Evolutionary conservation across 2,797 vertebrate genomes (phyloP), one percentile per base, ranked within the genome.

Genomic region (Syngnathus rostellatus): DNA sequence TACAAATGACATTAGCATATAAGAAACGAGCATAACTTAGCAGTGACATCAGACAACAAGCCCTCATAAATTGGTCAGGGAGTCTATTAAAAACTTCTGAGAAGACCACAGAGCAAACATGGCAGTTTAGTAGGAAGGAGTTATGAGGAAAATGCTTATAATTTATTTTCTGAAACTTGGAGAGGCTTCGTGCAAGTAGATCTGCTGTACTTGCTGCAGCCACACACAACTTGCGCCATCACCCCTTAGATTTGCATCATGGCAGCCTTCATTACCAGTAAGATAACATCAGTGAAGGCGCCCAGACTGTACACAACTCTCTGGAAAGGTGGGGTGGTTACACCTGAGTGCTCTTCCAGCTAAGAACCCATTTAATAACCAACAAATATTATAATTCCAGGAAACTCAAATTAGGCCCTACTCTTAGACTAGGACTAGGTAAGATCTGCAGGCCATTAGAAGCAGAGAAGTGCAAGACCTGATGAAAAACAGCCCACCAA

Each of bases 261-360:
- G 77, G 78, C 81, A 69, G 69, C 77, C 72, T 69, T 88, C 76
- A 79, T 83, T 75, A 81, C 79, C 75, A 53, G 37, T 60, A 48
- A 72, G 89, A 90, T 90, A 90, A 48, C 81, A 89, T 90, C 88
- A 78, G 63, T 65, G 3, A 62, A 89, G 88, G 84, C 87, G 85
- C 87, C 88, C 77, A 75, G 77, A 23, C 66, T 50, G 67, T 8
- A 63, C 39, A 63, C 37, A 63, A 61, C 62, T 63, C 67, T 16
- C 57, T 41, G 4, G 25, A 68, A 61, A 67, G 50, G 61, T 50
- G 43, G 54, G 75, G 39, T 41, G 59, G 60, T 70, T 59, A 57
- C 69, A 75, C 68, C 65, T n/a, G 64, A 53, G 68, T 19, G 54
- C 63, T 50, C 62, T 31, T 64, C 50, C 69, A 64, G 17, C 41